These are phyloP conservation scores for Vicugna pacos DNA, from an alignment of 2,113 vertebrate genomes.

Conservation along the genomic window DNA sequence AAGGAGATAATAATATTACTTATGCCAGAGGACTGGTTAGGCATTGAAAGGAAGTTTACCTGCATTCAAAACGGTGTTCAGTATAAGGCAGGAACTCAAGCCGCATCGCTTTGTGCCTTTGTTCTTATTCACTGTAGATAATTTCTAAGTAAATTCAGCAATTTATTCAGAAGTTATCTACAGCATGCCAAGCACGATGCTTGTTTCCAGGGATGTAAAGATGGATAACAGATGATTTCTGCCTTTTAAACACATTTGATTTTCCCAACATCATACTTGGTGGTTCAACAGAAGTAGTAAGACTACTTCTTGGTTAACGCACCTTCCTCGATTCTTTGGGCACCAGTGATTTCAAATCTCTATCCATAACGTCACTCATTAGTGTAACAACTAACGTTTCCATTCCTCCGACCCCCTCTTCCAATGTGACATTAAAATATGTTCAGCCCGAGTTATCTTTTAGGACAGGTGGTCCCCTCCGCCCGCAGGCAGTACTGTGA, in stretches of 20 bases:
- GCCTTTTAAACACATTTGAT: neutral
- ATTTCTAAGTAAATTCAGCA: too few species aligned
- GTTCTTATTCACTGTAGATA: neutral
- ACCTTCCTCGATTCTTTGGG: neutral
- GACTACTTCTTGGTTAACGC: neutral
- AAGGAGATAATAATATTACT: neutral
- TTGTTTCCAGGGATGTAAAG: neutral
- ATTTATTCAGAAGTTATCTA: neutral
- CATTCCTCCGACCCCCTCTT: neutral
- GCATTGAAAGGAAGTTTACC: neutral
- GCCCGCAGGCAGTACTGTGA: neutral
- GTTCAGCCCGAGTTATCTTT: neutral
- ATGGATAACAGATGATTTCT: neutral
- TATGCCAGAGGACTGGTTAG: neutral
- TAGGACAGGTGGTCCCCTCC: neutral
- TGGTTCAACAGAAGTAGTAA: neutral
- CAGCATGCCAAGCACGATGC: neutral
- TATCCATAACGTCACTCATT: neutral
- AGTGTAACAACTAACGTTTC: neutral
- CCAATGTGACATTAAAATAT: neutral
- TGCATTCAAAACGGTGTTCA: neutral
- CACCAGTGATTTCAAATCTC: neutral
- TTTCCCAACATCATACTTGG: neutral
- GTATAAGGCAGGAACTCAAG: neutral
- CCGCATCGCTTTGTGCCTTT: neutral